phyloP scores from a whole-genome alignment of 2,797 vertebrate genomes.

The Thalassophryne amazonica region DNA sequence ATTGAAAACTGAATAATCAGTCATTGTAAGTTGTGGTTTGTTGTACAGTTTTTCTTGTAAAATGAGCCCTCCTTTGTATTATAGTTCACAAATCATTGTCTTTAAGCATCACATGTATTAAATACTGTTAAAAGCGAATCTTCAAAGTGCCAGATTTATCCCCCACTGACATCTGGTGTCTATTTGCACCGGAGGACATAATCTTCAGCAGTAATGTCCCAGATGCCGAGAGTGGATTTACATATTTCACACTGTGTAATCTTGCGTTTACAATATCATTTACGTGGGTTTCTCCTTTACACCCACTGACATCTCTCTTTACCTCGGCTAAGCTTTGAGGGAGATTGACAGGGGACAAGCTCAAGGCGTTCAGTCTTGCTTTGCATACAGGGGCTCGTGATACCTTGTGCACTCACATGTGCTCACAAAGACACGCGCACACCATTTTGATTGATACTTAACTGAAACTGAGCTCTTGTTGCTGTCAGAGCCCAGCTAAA shows the following conservation, averaged over 20 bases:
- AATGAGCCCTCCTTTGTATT: no score
- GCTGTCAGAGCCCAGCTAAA: slow-evolving; percentile 77
- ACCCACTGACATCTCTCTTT: slow-evolving; percentile 69
- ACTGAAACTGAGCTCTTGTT: slow-evolving; percentile 79
- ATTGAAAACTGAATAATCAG: slow-evolving; percentile 40
- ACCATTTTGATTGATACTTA: slow-evolving; percentile 79
- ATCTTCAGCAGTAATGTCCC: slow-evolving; percentile 71
- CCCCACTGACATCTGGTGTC: slow-evolving; percentile 53
- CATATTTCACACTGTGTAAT: slow-evolving; percentile 77
- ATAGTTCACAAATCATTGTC: slow-evolving; percentile 22
- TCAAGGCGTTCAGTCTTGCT: slow-evolving; percentile 59
- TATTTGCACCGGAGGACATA: slow-evolving; percentile 55
- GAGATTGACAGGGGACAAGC: slow-evolving; percentile 80
- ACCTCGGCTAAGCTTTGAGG: slow-evolving; percentile 57
- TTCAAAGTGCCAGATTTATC: slow-evolving; percentile 69
- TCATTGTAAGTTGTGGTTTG: slow-evolving; percentile 31
- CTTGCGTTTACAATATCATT: slow-evolving; percentile 78
- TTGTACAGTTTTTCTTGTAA: slow-evolving; percentile 20
- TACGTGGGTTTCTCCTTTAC: slow-evolving; percentile 71
- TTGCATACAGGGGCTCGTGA: slow-evolving; percentile 62
- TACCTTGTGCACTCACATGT: slow-evolving; percentile 44
- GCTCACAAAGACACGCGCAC: slow-evolving; percentile 10
- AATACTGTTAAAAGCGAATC: slow-evolving; percentile 47
- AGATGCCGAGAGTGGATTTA: slow-evolving; percentile 70
- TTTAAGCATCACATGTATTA: slow-evolving; percentile 25